Conservation (phyloP, 2,113 vertebrate species). For the Hylia prasina region DNA sequence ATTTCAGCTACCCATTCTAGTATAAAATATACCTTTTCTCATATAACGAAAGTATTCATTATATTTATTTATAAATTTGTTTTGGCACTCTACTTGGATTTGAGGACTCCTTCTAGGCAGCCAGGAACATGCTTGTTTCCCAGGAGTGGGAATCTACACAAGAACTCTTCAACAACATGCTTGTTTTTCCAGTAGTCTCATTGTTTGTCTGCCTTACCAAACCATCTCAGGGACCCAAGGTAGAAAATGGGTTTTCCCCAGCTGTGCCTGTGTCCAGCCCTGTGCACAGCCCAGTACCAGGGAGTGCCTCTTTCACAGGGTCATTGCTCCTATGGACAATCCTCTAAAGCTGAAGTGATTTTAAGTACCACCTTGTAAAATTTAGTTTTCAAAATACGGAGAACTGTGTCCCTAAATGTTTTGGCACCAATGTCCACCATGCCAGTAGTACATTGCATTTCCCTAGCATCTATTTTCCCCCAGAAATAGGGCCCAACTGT, state of each 20-base stretch:
- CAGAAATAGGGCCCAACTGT: background rate
- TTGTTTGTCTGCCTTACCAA: background rate
- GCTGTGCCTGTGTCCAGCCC: background rate
- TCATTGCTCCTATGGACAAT: background rate
- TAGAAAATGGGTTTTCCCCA: background rate
- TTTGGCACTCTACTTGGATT: background rate
- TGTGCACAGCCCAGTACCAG: background rate
- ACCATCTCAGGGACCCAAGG: background rate
- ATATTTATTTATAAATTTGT: background rate
- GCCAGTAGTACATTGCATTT: background rate
- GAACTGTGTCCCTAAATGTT: background rate
- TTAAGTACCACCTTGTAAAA: background rate
- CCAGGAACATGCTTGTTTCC: background rate
- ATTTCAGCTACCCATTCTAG: background rate
- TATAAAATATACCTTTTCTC: background rate
- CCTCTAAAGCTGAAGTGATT: background rate
- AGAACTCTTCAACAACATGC: background rate
- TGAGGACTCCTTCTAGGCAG: background rate
- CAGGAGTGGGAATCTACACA: background rate
- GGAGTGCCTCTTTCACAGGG: rapidly evolving
- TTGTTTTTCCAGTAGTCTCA: background rate
- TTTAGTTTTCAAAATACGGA: background rate
- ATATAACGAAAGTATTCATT: background rate
- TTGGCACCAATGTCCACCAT: background rate
- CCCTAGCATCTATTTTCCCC: background rate